phyloP scores from a whole-genome alignment of 2,113 vertebrate genomes.

The Xenus cinereus region DNA sequence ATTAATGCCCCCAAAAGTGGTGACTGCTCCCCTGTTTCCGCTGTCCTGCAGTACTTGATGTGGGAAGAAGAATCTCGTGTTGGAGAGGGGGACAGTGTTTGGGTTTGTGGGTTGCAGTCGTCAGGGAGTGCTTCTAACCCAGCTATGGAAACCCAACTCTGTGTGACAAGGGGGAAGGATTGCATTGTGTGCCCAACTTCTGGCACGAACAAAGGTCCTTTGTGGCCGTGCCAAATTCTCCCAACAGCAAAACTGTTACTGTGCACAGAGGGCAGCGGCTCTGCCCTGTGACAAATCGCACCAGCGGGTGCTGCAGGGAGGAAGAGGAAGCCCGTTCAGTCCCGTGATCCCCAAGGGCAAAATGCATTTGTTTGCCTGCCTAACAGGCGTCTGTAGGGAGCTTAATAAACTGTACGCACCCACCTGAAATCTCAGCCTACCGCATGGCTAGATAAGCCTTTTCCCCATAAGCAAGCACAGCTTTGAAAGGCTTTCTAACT shows the following conservation, averaged over 20 bases:
- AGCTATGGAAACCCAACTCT: background rate
- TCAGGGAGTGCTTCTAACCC: background rate
- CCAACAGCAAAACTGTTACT: background rate
- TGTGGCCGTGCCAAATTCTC: conserved; percentile 35
- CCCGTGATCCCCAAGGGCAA: background rate
- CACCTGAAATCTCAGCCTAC: background rate
- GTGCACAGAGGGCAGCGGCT: conserved; percentile 36
- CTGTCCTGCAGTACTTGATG: background rate
- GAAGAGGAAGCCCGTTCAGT: background rate
- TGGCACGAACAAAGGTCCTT: conserved; percentile 53
- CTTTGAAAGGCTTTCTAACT: background rate
- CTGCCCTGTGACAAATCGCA: background rate
- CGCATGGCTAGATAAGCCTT: background rate
- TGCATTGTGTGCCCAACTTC: background rate
- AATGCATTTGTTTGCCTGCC: background rate
- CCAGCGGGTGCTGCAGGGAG: background rate
- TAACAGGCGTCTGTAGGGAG: background rate
- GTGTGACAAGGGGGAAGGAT: conserved; percentile 44
- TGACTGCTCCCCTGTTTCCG: background rate
- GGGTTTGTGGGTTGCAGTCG: background rate
- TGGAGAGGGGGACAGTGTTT: background rate
- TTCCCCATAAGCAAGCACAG: background rate
- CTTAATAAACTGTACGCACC: background rate
- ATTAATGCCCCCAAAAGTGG: background rate
- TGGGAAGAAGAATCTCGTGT: rapidly evolving